Evolutionary conservation across 1,140 invertebrate species (phyloP).

Genomic region (Ceratitis capitata): DNA sequence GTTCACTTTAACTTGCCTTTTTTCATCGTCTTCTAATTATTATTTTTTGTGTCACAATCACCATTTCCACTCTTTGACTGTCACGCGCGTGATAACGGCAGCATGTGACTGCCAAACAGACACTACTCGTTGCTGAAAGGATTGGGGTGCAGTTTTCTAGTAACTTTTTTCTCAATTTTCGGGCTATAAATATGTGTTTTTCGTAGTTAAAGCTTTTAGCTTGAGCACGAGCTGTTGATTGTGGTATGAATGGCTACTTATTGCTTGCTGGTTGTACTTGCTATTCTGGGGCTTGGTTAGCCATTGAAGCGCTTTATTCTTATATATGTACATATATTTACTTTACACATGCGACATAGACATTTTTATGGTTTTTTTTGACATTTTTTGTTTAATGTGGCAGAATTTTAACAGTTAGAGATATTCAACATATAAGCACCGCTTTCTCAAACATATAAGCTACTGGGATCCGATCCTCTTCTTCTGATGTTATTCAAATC

Average conservation of each 20-base stretch:
- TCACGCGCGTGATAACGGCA: constrained; percentile 19
- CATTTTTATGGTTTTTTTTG: constrained; percentile 59
- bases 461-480: no score
- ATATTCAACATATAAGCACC: no score
- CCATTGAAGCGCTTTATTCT: constrained; percentile 21
- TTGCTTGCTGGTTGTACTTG: neutral
- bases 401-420: no score
- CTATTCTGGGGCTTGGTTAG: neutral
- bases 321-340: neutral
- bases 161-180: constrained; percentile 3
- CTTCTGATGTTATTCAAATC: no score
- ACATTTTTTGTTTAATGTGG: no score
- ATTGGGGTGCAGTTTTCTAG: neutral
- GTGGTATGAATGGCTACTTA: neutral
- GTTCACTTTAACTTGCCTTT: neutral
- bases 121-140: neutral
- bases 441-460: no score
- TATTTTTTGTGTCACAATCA: neutral
- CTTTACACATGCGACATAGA: constrained; percentile 40
- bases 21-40: neutral
- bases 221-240: neutral
- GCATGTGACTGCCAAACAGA: neutral
- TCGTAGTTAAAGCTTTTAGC: neutral
- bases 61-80: neutral
- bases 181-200: constrained; percentile 4